These are phyloP conservation scores for Tenodera sinensis DNA, from an alignment of 2,888 invertebrate genomes.

Conservation along the genomic window DNA sequence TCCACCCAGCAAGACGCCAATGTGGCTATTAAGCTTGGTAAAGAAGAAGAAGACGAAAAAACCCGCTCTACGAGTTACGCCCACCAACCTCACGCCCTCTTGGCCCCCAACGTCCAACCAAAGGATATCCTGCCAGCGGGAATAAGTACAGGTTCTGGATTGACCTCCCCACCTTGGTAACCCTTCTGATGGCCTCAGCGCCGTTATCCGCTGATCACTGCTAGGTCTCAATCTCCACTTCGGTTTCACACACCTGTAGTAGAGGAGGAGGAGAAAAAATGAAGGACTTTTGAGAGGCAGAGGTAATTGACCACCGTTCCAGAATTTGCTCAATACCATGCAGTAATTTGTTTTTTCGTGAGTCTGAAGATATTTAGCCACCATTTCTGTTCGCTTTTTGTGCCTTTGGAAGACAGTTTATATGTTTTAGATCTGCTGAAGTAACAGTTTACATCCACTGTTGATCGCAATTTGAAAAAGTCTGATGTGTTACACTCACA, in stretches of 20 bases:
- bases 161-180: background rate
- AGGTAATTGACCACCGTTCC: background rate
- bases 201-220: background rate
- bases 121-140: background rate
- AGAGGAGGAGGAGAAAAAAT: too few species aligned
- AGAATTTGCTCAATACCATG: background rate
- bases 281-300: background rate
- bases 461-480: too few species aligned
- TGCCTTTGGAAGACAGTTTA: too few species aligned
- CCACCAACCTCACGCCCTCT: background rate
- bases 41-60: background rate
- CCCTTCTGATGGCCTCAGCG: background rate
- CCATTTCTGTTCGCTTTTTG: too few species aligned
- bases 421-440: too few species aligned
- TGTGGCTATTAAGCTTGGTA: background rate
- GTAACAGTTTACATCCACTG: too few species aligned
- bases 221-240: background rate
- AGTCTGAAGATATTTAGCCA: too few species aligned
- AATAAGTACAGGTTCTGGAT: background rate
- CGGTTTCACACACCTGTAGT: background rate
- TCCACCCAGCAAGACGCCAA: slow-evolving; percentile 1
- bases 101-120: background rate
- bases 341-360: too few species aligned
- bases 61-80: background rate
- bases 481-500: too few species aligned